These are phyloP conservation scores for Belonocnema kinseyi DNA, from an alignment of 1,140 invertebrate genomes.

Conservation along the genomic window DNA sequence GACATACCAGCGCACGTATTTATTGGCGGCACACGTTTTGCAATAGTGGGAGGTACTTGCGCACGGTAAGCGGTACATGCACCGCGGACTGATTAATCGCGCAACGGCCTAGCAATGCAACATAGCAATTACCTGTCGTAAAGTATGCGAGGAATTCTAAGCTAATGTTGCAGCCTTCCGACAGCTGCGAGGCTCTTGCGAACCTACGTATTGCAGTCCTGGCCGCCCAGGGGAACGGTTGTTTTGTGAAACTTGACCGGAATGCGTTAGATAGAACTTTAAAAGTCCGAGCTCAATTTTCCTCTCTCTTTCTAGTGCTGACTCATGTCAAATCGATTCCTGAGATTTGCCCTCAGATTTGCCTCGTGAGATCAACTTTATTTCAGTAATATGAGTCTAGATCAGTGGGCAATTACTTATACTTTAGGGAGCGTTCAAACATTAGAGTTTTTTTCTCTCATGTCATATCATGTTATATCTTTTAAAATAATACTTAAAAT, in stretches of 20 bases:
- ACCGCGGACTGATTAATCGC: constrained; percentile 25
- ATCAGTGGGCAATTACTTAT: not conserved
- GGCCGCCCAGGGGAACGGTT: not conserved
- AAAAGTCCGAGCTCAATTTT: constrained; percentile 4
- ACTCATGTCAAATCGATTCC: constrained; percentile 19
- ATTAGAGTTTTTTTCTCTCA: no score
- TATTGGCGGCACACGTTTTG: constrained; percentile 26
- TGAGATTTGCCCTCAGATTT: not conserved
- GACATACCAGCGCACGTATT: not conserved
- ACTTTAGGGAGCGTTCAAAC: not conserved
- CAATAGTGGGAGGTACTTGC: constrained; percentile 24
- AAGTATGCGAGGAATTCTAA: constrained; percentile 16
- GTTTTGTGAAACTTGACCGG: constrained; percentile 18
- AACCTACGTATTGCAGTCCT: not conserved
- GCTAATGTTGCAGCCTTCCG: constrained; percentile 25
- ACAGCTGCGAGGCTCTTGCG: not conserved
- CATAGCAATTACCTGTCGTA: constrained; percentile 26
- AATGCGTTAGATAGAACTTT: not conserved
- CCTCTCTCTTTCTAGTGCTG: constrained; percentile 18
- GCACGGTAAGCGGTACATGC: constrained; percentile 26
- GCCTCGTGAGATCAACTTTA: not conserved
- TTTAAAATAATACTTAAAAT: no score
- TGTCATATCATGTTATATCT: no score
- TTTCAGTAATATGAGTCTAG: not conserved
- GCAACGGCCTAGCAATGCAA: constrained; percentile 28